Evolutionary conservation across 2,113 vertebrate species (phyloP).

Genomic region (Paedocypris sp.): DNA sequence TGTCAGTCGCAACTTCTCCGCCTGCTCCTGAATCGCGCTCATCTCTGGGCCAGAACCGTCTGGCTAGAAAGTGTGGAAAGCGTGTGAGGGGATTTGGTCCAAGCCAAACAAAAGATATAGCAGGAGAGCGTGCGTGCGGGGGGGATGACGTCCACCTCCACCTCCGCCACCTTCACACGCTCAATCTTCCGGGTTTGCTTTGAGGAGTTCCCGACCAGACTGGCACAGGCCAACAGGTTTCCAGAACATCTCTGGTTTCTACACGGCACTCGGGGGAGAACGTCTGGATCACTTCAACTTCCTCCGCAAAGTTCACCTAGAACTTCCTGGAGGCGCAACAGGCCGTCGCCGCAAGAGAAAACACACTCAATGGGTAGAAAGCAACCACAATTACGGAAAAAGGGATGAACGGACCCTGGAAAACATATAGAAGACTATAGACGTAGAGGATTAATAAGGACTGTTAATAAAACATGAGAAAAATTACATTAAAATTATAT

Average conservation of each 20-base stretch:
- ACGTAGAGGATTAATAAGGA: too few relatives aligned
- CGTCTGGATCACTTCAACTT: conserved; percentile 47
- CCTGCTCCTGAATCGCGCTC: conserved; percentile 14
- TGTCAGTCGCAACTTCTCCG: not conserved
- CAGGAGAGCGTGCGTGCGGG: conserved; percentile 14
- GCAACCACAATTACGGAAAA: conserved; percentile 13
- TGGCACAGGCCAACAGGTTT: conserved; percentile 32
- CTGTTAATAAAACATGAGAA: too few relatives aligned
- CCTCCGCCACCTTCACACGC: not conserved
- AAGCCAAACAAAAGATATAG: conserved; percentile 37
- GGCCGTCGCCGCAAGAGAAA: conserved; percentile 43
- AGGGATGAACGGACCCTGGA: conserved; percentile 16
- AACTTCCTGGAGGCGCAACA: conserved; percentile 48
- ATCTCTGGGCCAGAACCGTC: conserved; percentile 10
- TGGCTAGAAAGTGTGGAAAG: conserved; percentile 20
- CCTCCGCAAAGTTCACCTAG: conserved; percentile 46
- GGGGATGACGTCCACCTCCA: conserved; percentile 13
- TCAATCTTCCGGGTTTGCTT: not conserved
- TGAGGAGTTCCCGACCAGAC: not conserved
- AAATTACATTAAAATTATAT: too few relatives aligned
- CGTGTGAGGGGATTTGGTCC: conserved; percentile 13
- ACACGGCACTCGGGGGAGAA: conserved; percentile 43
- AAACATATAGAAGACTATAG: not conserved
- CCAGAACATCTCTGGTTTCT: conserved; percentile 39
- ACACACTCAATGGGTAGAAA: conserved; percentile 42